Evolutionary conservation across 2,113 vertebrate genomes (phyloP).

Genomic region (Oncorhynchus mykiss): DNA sequence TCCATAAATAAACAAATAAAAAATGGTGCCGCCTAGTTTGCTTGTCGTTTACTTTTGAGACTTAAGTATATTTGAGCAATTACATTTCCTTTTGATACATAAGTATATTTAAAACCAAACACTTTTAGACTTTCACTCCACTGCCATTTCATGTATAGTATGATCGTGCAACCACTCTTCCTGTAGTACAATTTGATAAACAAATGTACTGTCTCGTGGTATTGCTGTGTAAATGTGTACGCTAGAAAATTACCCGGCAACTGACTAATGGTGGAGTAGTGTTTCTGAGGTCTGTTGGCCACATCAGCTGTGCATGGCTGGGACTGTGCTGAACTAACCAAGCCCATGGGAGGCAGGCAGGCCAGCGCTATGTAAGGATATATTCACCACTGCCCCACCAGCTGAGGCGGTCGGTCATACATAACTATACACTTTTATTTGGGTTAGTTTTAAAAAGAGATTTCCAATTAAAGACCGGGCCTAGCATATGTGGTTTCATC

Average conservation of each 20-base stretch:
- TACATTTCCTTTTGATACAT: too few species aligned
- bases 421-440: neutral
- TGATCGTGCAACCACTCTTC: too few species aligned
- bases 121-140: too few species aligned
- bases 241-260: neutral
- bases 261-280: neutral
- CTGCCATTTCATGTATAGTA: neutral
- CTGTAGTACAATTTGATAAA: too few species aligned
- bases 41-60: too few species aligned
- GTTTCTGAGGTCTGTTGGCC: neutral
- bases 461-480: slow-evolving; percentile 1
- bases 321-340: too few species aligned
- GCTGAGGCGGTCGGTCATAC: neutral
- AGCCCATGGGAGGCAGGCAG: neutral
- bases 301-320: neutral
- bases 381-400: slow-evolving; percentile 19
- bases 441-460: slow-evolving; percentile 2
- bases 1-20: too few species aligned
- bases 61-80: too few species aligned
- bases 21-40: too few species aligned
- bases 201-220: neutral
- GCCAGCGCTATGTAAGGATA: neutral
- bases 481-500: neutral
- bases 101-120: too few species aligned
- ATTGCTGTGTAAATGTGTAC: neutral